Conservation (phyloP, 2,888 invertebrate genomes). For the Bellardia bayeri region DNA sequence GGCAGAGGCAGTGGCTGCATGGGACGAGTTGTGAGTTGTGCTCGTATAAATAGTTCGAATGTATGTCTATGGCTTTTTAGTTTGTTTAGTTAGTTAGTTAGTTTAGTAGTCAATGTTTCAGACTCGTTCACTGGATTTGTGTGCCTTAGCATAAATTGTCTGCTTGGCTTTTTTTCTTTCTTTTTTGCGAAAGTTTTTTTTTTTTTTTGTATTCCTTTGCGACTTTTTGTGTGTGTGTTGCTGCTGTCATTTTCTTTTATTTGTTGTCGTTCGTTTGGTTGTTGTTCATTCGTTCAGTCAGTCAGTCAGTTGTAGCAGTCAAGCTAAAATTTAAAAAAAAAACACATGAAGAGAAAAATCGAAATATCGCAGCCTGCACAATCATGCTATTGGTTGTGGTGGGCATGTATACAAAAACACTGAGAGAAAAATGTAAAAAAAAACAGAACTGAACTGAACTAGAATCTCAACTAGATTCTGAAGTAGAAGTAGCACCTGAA, state of each 20-base stretch:
- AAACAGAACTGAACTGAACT: neutral
- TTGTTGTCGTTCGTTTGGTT: conserved; percentile 38
- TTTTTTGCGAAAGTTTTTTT: conserved; percentile 23
- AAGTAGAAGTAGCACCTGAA: too few species aligned
- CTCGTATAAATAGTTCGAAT: neutral
- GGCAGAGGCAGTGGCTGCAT: neutral
- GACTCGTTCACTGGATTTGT: conserved; percentile 82
- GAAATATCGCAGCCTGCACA: conserved; percentile 55
- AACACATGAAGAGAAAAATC: conserved; percentile 11
- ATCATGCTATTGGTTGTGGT: conserved; percentile 49
- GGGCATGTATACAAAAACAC: conserved; percentile 40
- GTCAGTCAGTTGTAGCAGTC: conserved; percentile 50
- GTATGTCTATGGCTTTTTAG: conserved; percentile 7
- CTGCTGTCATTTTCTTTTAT: conserved; percentile 28
- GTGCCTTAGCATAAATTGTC: conserved; percentile 83
- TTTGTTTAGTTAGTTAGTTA: conserved; percentile 33
- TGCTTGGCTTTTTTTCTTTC: conserved; percentile 60
- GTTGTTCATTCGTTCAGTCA: conserved; percentile 61
- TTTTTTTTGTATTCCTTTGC: conserved; percentile 12
- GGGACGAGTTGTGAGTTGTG: conserved; percentile 1
- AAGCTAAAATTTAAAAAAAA: conserved; percentile 23
- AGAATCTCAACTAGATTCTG: too few species aligned
- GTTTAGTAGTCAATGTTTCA: conserved; percentile 64
- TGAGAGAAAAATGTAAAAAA: conserved; percentile 2
- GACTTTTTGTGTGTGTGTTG: conserved; percentile 16